A percentile compares a stretch with the other conserved stretches of the same genome.
Conservation (phyloP, 2,797 vertebrate genomes). For the Sardinella longiceps region DNA sequence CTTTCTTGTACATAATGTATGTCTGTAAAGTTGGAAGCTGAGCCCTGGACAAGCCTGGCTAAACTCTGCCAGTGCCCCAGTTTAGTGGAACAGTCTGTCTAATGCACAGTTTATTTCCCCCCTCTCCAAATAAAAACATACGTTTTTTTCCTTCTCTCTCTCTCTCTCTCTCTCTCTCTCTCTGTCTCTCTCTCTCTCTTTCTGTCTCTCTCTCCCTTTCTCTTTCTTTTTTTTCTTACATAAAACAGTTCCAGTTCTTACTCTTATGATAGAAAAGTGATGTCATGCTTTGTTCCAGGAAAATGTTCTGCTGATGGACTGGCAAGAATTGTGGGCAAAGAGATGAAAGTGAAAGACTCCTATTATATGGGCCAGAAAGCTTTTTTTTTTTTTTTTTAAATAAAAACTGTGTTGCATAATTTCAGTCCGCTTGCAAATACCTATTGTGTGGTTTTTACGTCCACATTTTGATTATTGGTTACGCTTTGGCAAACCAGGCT, state of each 20-base stretch:
- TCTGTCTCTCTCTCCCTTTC: background rate
- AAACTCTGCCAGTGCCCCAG: background rate
- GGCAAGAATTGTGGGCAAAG: background rate
- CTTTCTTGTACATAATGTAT: conserved; percentile 46
- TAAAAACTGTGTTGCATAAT: conserved; percentile 13
- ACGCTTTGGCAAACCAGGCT: background rate
- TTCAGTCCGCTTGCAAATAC: background rate
- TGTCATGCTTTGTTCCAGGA: conserved; percentile 17
- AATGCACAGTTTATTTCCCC: background rate
- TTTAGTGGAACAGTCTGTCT: conserved; percentile 3
- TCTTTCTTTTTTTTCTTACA: background rate
- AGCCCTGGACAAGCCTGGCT: conserved; percentile 23
- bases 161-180: no score
- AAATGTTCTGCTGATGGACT: conserved; percentile 14
- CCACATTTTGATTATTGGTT: background rate
- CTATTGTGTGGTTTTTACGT: conserved; percentile 8
- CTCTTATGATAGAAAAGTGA: background rate
- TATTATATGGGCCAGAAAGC: background rate
- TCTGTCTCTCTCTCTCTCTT: background rate
- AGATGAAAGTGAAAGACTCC: conserved; percentile 1
- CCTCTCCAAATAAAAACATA: conserved; percentile 18
- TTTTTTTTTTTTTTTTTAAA: no score
- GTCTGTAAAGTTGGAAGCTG: conserved; percentile 36
- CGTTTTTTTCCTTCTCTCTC: no score
- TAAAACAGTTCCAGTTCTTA: conserved; percentile 12